These are phyloP conservation scores for Acanthosepion pharaonis DNA, from an alignment of 2,888 invertebrate genomes.

Conservation along the genomic window DNA sequence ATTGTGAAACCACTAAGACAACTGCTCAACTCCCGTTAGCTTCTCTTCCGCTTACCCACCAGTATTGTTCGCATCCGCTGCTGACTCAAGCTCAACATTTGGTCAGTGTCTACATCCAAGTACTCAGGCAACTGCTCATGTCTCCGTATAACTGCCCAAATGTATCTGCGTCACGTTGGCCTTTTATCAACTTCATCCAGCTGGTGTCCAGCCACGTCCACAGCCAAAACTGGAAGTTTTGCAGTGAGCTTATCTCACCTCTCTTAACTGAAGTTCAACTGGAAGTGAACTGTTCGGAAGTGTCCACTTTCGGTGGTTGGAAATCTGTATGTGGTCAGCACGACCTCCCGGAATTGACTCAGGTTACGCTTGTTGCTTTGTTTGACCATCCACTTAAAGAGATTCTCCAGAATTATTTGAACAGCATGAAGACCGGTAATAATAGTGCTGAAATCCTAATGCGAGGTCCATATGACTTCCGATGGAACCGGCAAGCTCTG, in stretches of 20 bases:
- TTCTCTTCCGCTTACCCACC: not conserved
- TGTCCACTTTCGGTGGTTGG: conserved; percentile 38
- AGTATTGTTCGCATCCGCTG: conserved; percentile 35
- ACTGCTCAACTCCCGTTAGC: not conserved
- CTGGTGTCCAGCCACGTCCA: conserved; percentile 39
- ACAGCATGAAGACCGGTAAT: conserved; percentile 37
- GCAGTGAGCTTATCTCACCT: conserved; percentile 41
- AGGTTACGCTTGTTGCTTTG: conserved; percentile 38
- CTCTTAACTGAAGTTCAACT: conserved; percentile 39
- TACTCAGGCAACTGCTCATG: conserved; percentile 34
- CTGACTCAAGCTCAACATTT: conserved; percentile 41
- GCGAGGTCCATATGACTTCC: conserved; percentile 51
- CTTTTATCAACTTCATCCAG: conserved; percentile 22
- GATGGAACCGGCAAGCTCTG: conserved; percentile 56
- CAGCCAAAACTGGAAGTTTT: conserved; percentile 43
- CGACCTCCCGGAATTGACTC: conserved; percentile 39
- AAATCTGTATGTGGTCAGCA: conserved; percentile 44
- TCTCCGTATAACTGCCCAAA: conserved; percentile 41
- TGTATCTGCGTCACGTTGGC: conserved; percentile 39
- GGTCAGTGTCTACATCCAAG: conserved; percentile 45
- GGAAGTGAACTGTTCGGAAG: conserved; percentile 41
- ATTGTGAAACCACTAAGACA: not conserved
- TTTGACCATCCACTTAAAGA: conserved; percentile 45
- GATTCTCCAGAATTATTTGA: conserved; percentile 36
- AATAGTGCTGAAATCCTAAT: conserved; percentile 39